Percentiles rank a stretch among this genome's conserved stretches.
Evolutionary conservation across 2,888 invertebrate species (phyloP).

Genomic region (Lottia gigantea): DNA sequence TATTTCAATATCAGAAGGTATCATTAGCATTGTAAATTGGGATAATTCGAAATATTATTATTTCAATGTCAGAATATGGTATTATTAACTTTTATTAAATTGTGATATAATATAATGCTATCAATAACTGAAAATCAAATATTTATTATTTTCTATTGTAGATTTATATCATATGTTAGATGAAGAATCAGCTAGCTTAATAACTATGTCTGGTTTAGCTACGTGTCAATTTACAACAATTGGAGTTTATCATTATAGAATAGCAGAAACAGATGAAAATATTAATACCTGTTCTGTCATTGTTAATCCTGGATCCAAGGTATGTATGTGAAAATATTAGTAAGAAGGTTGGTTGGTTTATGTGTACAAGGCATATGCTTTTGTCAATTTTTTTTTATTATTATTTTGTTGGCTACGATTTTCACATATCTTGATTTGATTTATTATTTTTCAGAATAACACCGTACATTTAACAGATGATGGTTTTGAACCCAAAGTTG

Average conservation of each 20-base stretch:
- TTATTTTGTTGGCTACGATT: no score
- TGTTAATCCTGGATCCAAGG: constrained; percentile 64
- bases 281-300: constrained; percentile 62
- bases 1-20: no score
- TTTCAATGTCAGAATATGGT: no score
- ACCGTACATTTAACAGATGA: constrained; percentile 66
- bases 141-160: constrained; percentile 19
- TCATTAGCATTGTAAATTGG: no score
- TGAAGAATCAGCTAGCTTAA: constrained; percentile 47
- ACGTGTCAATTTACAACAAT: constrained; percentile 56
- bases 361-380: no score
- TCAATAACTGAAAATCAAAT: no score
- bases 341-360: no score
- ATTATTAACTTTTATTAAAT: no score
- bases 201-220: constrained; percentile 59
- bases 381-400: no score
- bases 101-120: no score
- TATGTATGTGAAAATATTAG: constrained; percentile 33
- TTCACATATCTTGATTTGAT: no score
- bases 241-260: constrained; percentile 64
- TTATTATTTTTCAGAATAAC: constrained; percentile 58
- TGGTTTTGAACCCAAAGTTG: constrained; percentile 66
- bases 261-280: constrained; percentile 50
- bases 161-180: constrained; percentile 50
- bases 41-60: no score